Conservation (phyloP, 2,113 vertebrate species). For the Myotis lucifugus region DNA sequence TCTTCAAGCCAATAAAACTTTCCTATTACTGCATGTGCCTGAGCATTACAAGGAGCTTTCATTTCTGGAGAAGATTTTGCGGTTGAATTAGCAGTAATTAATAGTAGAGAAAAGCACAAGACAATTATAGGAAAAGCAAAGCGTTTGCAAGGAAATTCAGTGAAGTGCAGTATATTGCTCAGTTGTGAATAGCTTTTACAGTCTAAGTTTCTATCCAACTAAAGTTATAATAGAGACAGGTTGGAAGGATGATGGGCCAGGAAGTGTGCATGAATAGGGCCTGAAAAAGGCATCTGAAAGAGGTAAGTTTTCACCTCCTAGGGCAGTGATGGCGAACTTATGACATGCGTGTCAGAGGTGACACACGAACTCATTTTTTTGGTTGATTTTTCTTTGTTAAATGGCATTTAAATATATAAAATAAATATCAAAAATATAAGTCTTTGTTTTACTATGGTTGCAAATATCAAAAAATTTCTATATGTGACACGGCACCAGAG, state of each 20-base stretch:
- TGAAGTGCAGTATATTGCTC: not conserved
- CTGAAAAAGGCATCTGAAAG: not conserved
- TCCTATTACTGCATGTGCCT: not conserved
- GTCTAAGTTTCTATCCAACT: not conserved
- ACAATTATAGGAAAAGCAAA: not conserved
- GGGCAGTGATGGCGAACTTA: too few species aligned
- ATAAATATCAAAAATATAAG: too few species aligned
- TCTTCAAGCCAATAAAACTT: not conserved
- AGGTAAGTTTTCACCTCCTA: not conserved
- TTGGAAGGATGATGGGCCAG: not conserved
- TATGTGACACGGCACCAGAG: too few species aligned
- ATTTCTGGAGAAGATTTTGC: not conserved
- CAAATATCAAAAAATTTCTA: too few species aligned
- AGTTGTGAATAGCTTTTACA: not conserved
- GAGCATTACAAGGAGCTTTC: not conserved
- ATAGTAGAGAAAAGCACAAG: not conserved
- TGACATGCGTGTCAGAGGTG: too few species aligned
- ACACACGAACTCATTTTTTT: too few species aligned
- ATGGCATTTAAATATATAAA: too few species aligned
- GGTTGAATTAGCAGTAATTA: not conserved
- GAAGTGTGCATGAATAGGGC: fast-evolving
- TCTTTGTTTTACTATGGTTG: too few species aligned
- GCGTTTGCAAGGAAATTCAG: not conserved
- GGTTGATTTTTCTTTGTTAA: too few species aligned
- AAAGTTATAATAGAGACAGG: not conserved